Evolutionary conservation across 2,113 vertebrate species (phyloP), one percentile per base, ranked within the genome.

Genomic region (Chaenogobius annularis): DNA sequence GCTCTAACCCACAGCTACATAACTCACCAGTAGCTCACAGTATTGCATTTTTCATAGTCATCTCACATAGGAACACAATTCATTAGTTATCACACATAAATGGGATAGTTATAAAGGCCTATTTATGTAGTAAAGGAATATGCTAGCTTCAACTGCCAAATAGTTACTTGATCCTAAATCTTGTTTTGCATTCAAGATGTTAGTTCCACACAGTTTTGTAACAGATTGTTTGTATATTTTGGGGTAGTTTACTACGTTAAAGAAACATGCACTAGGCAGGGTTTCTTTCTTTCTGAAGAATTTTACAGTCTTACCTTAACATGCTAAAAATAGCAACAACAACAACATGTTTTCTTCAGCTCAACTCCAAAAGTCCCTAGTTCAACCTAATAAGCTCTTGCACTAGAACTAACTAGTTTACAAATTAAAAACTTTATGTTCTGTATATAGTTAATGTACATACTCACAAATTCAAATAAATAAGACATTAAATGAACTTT

Each of bases 31-130:
- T 68, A 76, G 68, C 48, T 68, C 59, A 62, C 58, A 50, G 46
- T 46, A 68, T 40, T 46, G 12, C 73, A 68, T 76, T n/a, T 80
- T 83, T 26, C 80, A 83, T 84, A 82, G 75, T 78, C 74, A 78
- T 64, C 64, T 48, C 64, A 56, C 66, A 56, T 69, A 69, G 72
- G 55, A 64, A 72, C 62, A 20, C 52, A 55, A 71, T 72, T 69
- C 73, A 79, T 74, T 75, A 70, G 62, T 74, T 66, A 68, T 76
- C 66, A 66, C 56, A 66, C 43, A 66, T 69, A 44, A 74, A 64
- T 63, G 20, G 10, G 56, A 17, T 46, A 73, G 76, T 80, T 69
- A 62, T 77, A 82, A 79, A 22, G 7, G 50, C n/a, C 2, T 54
- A 54, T 66, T 75, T 70, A 40, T 61, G 14, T 61, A 17, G 23